Conservation (phyloP, 2,888 invertebrate species). For the Gasteruption jaculator region DNA sequence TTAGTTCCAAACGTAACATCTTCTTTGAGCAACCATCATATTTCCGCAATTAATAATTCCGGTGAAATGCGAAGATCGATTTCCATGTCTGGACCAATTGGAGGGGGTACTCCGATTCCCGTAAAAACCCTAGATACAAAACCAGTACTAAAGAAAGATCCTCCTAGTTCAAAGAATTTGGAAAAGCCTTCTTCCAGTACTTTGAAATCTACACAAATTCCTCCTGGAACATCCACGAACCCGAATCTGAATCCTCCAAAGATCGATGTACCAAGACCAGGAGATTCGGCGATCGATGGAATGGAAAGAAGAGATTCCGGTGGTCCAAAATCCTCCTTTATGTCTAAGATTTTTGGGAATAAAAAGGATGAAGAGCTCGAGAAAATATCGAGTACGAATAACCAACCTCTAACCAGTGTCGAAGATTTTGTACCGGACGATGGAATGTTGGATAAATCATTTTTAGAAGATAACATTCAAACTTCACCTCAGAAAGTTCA, state of each 20-base stretch:
- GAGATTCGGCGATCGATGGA: slow-evolving; percentile 24
- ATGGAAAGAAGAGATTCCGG: slow-evolving; percentile 32
- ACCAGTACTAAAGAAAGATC: slow-evolving; percentile 32
- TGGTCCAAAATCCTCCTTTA: slow-evolving; percentile 34
- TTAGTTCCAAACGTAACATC: slow-evolving; percentile 43
- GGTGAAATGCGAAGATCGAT: slow-evolving; percentile 33
- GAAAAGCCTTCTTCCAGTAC: slow-evolving; percentile 25
- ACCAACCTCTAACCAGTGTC: slow-evolving; percentile 53
- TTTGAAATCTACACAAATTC: slow-evolving; percentile 16
- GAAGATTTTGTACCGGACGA: slow-evolving; percentile 73
- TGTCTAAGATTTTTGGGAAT: slow-evolving; percentile 43
- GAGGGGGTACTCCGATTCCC: slow-evolving; percentile 49
- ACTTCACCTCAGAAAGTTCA: slow-evolving; percentile 47
- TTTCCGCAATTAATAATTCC: slow-evolving; percentile 22
- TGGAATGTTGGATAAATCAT: slow-evolving; percentile 71
- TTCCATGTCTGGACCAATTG: slow-evolving; percentile 44
- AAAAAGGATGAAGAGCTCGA: slow-evolving; percentile 45
- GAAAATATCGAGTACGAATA: slow-evolving; percentile 25
- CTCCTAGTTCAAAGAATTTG: slow-evolving; percentile 15
- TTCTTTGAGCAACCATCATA: slow-evolving; percentile 38
- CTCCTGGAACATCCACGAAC: slow-evolving; percentile 15
- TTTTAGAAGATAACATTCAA: slow-evolving; percentile 64
- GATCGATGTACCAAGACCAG: slow-evolving; percentile 24
- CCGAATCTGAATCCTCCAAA: slow-evolving; percentile 24
- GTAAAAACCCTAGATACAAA: slow-evolving; percentile 40